Percentiles rank a stretch among this genome's conserved stretches.
Evolutionary conservation across 2,797 vertebrate species (phyloP).

Genomic region (Characodon lateralis): DNA sequence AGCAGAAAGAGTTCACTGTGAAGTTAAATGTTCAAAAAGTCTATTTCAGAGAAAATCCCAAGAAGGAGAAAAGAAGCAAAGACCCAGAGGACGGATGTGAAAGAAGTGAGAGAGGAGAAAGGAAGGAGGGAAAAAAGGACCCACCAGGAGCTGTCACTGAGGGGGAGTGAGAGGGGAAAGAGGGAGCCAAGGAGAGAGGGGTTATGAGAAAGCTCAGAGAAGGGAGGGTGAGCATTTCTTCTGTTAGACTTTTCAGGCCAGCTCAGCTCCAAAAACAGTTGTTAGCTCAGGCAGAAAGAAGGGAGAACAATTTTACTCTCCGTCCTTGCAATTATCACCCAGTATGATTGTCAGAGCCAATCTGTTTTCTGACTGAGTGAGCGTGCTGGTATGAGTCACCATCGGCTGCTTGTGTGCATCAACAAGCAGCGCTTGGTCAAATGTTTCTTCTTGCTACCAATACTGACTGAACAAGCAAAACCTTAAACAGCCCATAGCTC

Average conservation of each 20-base stretch:
- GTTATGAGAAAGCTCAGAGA: constrained; percentile 61
- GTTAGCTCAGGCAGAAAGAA: constrained; percentile 55
- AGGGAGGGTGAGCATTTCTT: constrained; percentile 51
- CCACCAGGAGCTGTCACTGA: constrained; percentile 73
- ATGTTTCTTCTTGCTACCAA: constrained; percentile 16
- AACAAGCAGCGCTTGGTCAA: constrained; percentile 18
- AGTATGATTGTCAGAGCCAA: constrained; percentile 68
- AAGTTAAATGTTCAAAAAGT: constrained; percentile 64
- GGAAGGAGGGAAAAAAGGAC: constrained; percentile 55
- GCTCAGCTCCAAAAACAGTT: constrained; percentile 55
- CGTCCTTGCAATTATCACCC: constrained; percentile 65
- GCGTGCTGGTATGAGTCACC: constrained; percentile 44
- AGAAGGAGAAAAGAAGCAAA: constrained; percentile 51
- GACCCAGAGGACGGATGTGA: constrained; percentile 65
- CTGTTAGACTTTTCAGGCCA: constrained; percentile 66
- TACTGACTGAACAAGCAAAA: constrained; percentile 14
- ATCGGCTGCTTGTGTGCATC: constrained; percentile 20
- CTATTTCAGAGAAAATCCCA: constrained; percentile 60
- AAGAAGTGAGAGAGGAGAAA: constrained; percentile 46
- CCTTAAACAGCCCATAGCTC: neutral
- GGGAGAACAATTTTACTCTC: constrained; percentile 38
- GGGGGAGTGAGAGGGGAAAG: constrained; percentile 57
- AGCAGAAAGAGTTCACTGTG: constrained; percentile 55
- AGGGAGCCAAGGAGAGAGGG: constrained; percentile 58
- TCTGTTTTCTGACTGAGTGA: constrained; percentile 48